Evolutionary conservation across 2,888 invertebrate genomes (phyloP).

Genomic region (Stenodema calcarata): DNA sequence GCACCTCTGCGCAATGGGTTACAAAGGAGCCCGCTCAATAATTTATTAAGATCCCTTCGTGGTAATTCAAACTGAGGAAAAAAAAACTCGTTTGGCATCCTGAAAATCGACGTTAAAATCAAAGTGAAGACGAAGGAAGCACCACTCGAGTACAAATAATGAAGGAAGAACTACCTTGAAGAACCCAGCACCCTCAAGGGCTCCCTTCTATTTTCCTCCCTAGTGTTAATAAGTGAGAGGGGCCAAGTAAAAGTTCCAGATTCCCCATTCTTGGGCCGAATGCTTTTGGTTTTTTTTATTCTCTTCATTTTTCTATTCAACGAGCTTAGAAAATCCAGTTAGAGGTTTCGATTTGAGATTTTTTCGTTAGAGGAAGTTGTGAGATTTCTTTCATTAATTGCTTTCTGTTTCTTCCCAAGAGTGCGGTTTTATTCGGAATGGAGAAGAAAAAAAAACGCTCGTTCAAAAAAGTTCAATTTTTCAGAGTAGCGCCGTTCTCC

Average conservation of each 20-base stretch:
- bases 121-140: not conserved
- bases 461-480: no score
- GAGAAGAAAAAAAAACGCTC: not conserved
- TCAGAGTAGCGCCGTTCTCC: no score
- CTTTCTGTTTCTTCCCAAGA: not conserved
- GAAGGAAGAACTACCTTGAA: not conserved
- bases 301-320: not conserved
- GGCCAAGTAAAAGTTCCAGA: conserved; percentile 8
- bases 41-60: not conserved
- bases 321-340: not conserved
- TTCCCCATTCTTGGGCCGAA: not conserved
- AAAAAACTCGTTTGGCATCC: not conserved
- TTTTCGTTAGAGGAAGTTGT: not conserved
- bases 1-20: no score
- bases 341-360: not conserved
- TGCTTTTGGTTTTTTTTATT: not conserved
- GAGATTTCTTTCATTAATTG: not conserved
- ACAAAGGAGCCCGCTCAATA: not conserved
- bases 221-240: not conserved
- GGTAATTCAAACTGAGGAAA: not conserved
- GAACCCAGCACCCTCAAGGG: not conserved
- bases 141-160: not conserved
- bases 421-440: not conserved
- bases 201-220: not conserved
- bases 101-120: not conserved